Evolutionary conservation across 1,140 invertebrate genomes (phyloP), one percentile per base, ranked within the genome.

Genomic region (Pomacea maculata): DNA sequence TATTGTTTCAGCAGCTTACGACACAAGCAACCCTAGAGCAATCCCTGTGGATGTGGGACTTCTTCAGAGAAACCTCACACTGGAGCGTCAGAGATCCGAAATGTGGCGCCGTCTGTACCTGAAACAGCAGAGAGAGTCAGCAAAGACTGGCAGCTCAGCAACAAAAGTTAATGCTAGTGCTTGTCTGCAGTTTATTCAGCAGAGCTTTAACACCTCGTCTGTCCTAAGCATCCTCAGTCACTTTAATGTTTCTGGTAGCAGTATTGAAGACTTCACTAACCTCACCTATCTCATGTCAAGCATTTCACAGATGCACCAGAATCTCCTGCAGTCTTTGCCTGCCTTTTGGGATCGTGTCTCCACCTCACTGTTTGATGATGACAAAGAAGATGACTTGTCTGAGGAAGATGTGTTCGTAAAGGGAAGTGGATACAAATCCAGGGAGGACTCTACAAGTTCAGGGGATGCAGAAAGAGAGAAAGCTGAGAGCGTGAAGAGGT

Each of bases 91-190:
- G 45, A 65, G 77, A 34, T 65, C 77, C 4, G 65, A 78, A 17
- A 78, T 78, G 77, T 78, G 77, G 77, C 77, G 67, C 52, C 77
- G 65, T 65, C 77, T 78, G 14, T 78, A 78, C 67, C 77, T 78
- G 34, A 52, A 25, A 25, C 63, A 70, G n/a, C 77, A 65, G 15
- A 63, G 15, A 12, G 77, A 78, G 19, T 19, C 21, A 14, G 15
- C 15, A 67, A 64, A 67, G 67, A 34, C 12, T 70, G 12, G 11
- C n/a, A 70, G 11, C n/a, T n/a, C 67, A n/a, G 21, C 67, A 29
- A 29, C n/a, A 55, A 8, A 61, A 17, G 11, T 78, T 17, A 78
- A 78, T 21, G n/a, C 57, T 65, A 78, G 19, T 19, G 64, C 77
- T 65, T 78, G 77, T 52, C 77, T 78, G 65, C 77, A 78, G 3